A percentile compares a stretch with the other conserved stretches of the same genome.
Evolutionary conservation across 1,140 invertebrate species (phyloP).

Genomic region (Acromyrmex heyeri): DNA sequence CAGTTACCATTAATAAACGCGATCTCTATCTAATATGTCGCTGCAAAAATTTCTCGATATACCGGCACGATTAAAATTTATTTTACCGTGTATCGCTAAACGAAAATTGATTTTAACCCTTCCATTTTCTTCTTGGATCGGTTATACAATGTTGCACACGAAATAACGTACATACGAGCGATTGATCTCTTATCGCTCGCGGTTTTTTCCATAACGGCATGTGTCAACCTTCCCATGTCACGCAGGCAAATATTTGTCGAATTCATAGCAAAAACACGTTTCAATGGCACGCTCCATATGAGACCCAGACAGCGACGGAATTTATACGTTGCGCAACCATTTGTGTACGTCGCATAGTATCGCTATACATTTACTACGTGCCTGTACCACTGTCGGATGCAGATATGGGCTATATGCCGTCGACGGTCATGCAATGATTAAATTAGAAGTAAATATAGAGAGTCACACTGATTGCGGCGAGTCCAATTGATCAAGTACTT

Average conservation of each 20-base stretch:
- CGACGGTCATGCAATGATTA: constrained; percentile 59
- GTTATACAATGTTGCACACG: constrained; percentile 48
- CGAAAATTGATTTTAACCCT: constrained; percentile 52
- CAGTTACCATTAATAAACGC: background rate
- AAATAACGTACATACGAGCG: constrained; percentile 60
- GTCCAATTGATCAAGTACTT: background rate
- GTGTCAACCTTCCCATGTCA: constrained; percentile 64
- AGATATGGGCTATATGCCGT: constrained; percentile 36
- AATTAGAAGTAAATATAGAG: constrained; percentile 59
- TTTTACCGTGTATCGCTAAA: constrained; percentile 27
- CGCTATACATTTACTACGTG: constrained; percentile 53
- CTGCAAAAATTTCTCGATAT: constrained; percentile 19
- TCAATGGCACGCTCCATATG: constrained; percentile 60
- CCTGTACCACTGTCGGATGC: constrained; percentile 49
- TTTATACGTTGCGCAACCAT: constrained; percentile 58
- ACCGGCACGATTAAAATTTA: constrained; percentile 43
- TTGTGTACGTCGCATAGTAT: constrained; percentile 39
- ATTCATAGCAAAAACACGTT: constrained; percentile 66
- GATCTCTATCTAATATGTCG: background rate
- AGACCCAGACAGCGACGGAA: constrained; percentile 44
- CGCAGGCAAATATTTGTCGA: constrained; percentile 71
- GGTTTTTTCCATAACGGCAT: constrained; percentile 60
- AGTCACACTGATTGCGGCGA: constrained; percentile 1
- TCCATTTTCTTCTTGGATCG: background rate
- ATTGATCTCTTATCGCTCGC: constrained; percentile 61